Base-by-base conservation (phyloP, 2,113 vertebrate genomes). In the Perca flavescens region DNA sequence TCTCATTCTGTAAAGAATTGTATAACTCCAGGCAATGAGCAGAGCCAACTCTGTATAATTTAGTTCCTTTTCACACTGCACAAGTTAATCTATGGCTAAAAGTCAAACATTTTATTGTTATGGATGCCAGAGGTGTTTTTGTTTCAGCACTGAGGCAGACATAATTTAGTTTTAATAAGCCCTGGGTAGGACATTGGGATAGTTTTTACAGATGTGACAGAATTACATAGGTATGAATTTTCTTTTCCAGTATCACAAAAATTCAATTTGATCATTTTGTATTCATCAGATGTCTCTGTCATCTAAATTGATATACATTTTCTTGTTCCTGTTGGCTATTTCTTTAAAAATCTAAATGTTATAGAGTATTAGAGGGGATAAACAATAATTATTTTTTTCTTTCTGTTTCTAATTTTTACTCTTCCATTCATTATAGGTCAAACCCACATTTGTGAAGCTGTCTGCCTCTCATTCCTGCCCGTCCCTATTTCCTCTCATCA, bases 31-130 rank as follows among this genome's bases (percentile, higher is more conserved):
- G 72, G 80, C 68, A 21, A 50, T 31, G 49, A 65, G 61, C 15
- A 53, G 34, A 43, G 81, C 46, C 71, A 80, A 53, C 61, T 66
- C 21, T 62, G 0, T 73, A 50, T 66, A 53, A 79, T 81, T 79
- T 60, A 68, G 5, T 63, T 60, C 50, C 3, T 60, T 78, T 73
- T 77, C 69, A 70, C 52, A 74, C 58, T 40, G 28, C 16, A 60
- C n/a, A 67, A 47, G 50, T 69, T 83, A 79, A 83, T 86, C 34
- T 90, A 60, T 36, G 57, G 34, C 31, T 73, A 53, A 75, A 85
- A 75, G 67, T 40, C 80, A 61, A 28, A 46, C 54, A 53, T 66
- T 76, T 60, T 47, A n/a, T 57, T 75, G 56, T 65, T 21, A 52
- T 28, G 34, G 36, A 56, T 75, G 64, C 47, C 36, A 73, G 34